These are phyloP conservation scores for Pogonomyrmex barbatus DNA, from an alignment of 1,140 invertebrate genomes.

Conservation along the genomic window DNA sequence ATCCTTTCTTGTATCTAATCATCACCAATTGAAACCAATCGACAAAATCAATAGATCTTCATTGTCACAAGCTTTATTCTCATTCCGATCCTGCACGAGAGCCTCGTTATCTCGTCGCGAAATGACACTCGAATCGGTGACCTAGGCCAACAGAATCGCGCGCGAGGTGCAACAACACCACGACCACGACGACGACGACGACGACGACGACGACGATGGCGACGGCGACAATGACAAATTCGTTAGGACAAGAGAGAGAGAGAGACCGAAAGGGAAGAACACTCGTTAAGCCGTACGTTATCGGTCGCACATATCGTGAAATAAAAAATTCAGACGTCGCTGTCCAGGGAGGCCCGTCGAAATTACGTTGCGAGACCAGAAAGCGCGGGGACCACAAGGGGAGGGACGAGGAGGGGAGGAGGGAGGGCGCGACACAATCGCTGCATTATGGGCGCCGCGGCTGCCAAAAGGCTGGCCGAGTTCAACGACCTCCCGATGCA, in stretches of 20 bases:
- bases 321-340: slow-evolving; percentile 66
- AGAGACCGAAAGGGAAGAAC: neutral
- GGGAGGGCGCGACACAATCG: slow-evolving; percentile 68
- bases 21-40: neutral
- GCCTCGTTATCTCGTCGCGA: slow-evolving; percentile 33
- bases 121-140: slow-evolving; percentile 46
- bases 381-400: slow-evolving; percentile 30
- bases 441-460: slow-evolving; percentile 75
- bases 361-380: slow-evolving; percentile 57
- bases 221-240: slow-evolving; percentile 26
- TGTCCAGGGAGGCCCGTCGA: slow-evolving; percentile 57
- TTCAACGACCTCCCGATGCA: slow-evolving; percentile 86
- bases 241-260: slow-evolving; percentile 10
- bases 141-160: slow-evolving; percentile 54
- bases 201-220: neutral
- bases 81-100: neutral
- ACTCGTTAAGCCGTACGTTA: slow-evolving; percentile 29
- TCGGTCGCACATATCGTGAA: slow-evolving; percentile 26
- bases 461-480: slow-evolving; percentile 78
- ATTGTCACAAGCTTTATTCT: neutral
- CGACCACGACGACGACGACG: slow-evolving; percentile 27
- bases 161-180: slow-evolving; percentile 32
- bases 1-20: neutral
- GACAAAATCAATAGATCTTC: neutral
- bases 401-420: slow-evolving; percentile 27